Conservation (phyloP, 92 coral and sea anemone genomes). For the Umimayanthus chanpuru region DNA sequence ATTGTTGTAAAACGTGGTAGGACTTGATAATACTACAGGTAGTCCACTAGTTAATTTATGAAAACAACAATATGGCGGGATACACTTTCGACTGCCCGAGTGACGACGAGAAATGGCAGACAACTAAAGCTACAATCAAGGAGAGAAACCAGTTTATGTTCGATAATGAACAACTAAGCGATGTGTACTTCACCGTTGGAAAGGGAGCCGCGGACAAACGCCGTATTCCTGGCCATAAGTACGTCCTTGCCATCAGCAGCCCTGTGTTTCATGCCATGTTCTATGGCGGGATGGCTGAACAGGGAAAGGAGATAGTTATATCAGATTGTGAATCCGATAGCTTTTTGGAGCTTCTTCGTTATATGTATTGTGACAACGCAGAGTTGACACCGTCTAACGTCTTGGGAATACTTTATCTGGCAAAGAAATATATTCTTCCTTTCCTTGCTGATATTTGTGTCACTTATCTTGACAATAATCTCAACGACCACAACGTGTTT, state of each 20-base stretch:
- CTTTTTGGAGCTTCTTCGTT: slow-evolving; percentile 72
- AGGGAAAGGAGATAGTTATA: slow-evolving; percentile 61
- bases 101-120: slow-evolving; percentile 75
- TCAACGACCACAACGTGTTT: slow-evolving; percentile 79
- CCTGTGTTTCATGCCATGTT: slow-evolving; percentile 89
- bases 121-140: slow-evolving; percentile 60
- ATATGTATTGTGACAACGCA: slow-evolving; percentile 80
- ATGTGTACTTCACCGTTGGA: slow-evolving; percentile 72
- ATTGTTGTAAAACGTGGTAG: not conserved
- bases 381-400: slow-evolving; percentile 72
- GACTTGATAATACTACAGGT: not conserved
- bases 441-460: slow-evolving; percentile 81
- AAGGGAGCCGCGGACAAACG: slow-evolving; percentile 58
- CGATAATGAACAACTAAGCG: slow-evolving; percentile 79
- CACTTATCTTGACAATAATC: slow-evolving; percentile 74
- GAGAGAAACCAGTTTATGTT: slow-evolving; percentile 84
- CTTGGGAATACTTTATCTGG: slow-evolving; percentile 77
- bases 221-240: slow-evolving; percentile 77
- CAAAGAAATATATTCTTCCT: slow-evolving; percentile 87
- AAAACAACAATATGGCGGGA: slow-evolving; percentile 70
- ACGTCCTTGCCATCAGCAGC: slow-evolving; percentile 81
- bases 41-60: slow-evolving; percentile 1
- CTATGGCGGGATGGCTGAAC: slow-evolving; percentile 83
- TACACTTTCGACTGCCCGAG: slow-evolving; percentile 41
- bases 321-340: slow-evolving; percentile 79